Conservation (phyloP, 2,113 vertebrate genomes). For the Polypterus bichir region DNA sequence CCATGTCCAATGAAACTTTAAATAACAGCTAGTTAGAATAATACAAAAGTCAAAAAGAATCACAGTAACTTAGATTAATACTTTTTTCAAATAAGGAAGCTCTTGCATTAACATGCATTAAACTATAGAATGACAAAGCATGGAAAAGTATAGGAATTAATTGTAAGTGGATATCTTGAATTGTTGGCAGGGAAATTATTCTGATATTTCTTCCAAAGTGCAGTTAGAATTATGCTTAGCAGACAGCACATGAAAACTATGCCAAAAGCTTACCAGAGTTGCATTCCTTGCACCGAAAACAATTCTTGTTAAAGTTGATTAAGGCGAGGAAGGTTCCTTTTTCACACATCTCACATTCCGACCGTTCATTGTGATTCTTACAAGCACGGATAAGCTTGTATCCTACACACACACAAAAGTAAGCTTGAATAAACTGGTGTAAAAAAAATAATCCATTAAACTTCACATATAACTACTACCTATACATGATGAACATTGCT, state of each 20-base stretch:
- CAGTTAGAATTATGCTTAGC: slow-evolving; percentile 13
- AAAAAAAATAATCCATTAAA: not conserved
- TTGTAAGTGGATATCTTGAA: too few relatives aligned
- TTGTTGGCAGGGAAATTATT: too few relatives aligned
- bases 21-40: too few relatives aligned
- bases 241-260: slow-evolving; percentile 21
- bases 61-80: too few relatives aligned
- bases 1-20: too few relatives aligned
- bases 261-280: not conserved
- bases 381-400: not conserved
- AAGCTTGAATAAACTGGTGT: not conserved
- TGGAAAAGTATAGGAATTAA: too few relatives aligned
- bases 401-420: not conserved
- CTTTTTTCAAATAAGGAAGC: too few relatives aligned
- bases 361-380: not conserved
- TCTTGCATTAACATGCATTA: too few relatives aligned
- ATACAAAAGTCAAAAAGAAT: too few relatives aligned
- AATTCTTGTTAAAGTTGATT: not conserved
- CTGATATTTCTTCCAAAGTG: too few relatives aligned
- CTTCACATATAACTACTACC: not conserved
- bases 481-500: not conserved
- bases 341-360: not conserved
- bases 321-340: not conserved
- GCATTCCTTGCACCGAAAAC: not conserved
- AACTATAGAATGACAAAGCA: too few relatives aligned